Evolutionary conservation across 2,113 vertebrate genomes (phyloP).

Genomic region (Oreochromis aureus): DNA sequence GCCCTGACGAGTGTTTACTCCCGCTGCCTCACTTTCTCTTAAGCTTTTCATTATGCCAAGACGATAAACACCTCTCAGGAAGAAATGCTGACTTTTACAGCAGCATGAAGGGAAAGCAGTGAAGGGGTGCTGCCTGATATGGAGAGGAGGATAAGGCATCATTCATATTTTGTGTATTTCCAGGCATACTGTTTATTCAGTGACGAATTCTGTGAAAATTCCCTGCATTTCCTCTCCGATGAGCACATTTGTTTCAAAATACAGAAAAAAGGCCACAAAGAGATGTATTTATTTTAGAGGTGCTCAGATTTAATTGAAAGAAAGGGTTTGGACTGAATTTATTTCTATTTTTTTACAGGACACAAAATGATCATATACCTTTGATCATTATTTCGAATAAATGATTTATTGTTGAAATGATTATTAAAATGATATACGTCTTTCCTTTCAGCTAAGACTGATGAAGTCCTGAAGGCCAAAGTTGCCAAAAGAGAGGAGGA

Average conservation of each 20-base stretch:
- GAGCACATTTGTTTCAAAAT: background rate
- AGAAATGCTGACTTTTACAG: constrained; percentile 38
- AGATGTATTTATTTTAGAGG: background rate
- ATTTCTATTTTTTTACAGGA: background rate
- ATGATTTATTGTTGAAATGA: background rate
- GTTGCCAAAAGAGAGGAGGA: constrained; percentile 86
- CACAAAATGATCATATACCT: background rate
- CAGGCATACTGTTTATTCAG: background rate
- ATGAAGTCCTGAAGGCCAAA: constrained; percentile 89
- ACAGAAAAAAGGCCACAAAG: background rate
- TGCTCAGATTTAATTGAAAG: background rate
- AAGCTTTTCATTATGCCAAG: constrained; percentile 71
- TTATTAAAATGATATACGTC: background rate
- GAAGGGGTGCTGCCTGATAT: background rate
- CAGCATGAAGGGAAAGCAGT: constrained; percentile 9
- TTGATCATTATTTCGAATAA: background rate
- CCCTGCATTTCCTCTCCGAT: background rate
- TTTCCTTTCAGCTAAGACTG: constrained; percentile 84
- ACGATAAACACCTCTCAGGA: constrained; percentile 59
- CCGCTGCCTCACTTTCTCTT: constrained; percentile 65
- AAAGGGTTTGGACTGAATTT: background rate
- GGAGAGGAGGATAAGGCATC: background rate
- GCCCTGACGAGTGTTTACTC: constrained; percentile 65
- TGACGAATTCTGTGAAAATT: background rate
- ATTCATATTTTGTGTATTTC: constrained; percentile 18